Percentiles rank a stretch among this genome's conserved stretches.
phyloP scores from a whole-genome alignment of 2,888 invertebrate genomes.

The Torymus aiolomorphi region DNA sequence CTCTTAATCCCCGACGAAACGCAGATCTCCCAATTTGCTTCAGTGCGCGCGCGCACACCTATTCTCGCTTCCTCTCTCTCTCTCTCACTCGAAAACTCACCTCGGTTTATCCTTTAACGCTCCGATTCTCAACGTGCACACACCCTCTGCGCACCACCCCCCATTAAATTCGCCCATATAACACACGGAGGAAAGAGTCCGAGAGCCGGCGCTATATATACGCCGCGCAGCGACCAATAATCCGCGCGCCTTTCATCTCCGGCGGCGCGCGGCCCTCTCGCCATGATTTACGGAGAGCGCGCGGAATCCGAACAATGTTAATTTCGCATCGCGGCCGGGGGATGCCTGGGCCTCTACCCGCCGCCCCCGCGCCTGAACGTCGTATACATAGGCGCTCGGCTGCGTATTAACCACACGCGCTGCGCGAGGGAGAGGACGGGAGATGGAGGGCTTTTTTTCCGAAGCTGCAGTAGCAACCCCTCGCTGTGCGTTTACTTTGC shows the following conservation, averaged over 20 bases:
- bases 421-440: background rate
- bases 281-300: conserved; percentile 68
- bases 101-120: conserved; percentile 28
- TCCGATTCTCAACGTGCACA: conserved; percentile 6
- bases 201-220: conserved; percentile 28
- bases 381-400: conserved; percentile 12
- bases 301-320: conserved; percentile 73
- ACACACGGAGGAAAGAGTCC: conserved; percentile 20
- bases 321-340: conserved; percentile 68
- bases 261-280: conserved; percentile 11
- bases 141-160: background rate
- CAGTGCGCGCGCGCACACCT: background rate
- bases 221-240: conserved; percentile 37
- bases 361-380: background rate
- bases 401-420: too few species aligned
- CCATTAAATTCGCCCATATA: conserved; percentile 25
- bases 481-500: too few species aligned
- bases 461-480: background rate
- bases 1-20: conserved; percentile 45
- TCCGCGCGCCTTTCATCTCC: conserved; percentile 46
- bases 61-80: background rate
- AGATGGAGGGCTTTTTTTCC: conserved; percentile 11
- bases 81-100: background rate
- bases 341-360: conserved; percentile 12
- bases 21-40: conserved; percentile 43